Base-by-base conservation (phyloP, 2,113 vertebrate genomes). In the Poeciliopsis occidentalis region DNA sequence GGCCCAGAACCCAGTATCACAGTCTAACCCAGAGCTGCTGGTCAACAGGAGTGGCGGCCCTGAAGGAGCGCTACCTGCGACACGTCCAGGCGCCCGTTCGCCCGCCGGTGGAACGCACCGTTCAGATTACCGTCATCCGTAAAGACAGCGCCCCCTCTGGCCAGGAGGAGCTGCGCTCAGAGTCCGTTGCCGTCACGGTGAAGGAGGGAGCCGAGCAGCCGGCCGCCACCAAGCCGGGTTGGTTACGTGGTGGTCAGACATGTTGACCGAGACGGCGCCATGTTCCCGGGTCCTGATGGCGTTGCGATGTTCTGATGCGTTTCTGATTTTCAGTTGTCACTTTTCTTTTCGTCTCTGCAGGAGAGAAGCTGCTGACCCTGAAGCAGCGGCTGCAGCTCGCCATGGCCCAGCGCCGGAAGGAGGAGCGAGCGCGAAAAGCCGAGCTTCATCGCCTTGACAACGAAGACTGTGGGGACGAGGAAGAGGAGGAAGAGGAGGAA, bases 361-460 rank as follows among this genome's bases (percentile, higher is more conserved):
- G 97, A 75, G 97, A 96, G 79, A 97, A 97, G 80, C 94, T 99
- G n/a, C 90, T 96, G 65, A 85, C 78, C 1, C 91, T 99, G 86
- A 98, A 98, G 94, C 96, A 97, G 64, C 97, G 96, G 66, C 95
- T 99, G 3, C 97, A 97, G 93, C 93, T 95, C 73, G 97, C 96
- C 85, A 99, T 99, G 98, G 97, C 97, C n/a, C 92, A 95, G 12
- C 95, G 96, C 62, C 93, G 98, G 67, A 87, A 76, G 24, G 96
- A 97, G 90, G 98, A 99, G 26, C 88, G 98, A 12, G 95, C 89
- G 0, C 97, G 96, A 71, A 92, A 95, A 3, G 96, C 95, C 0
- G 97, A 96, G 0, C 85, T 99, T 27, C 91, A 95, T 66, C 95
- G 95, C 34, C 93, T 99, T 10, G 97, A 99, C 92, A 99, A 99